phyloP scores from a whole-genome alignment of 1,140 invertebrate species.

The Halictus rubicundus region DNA sequence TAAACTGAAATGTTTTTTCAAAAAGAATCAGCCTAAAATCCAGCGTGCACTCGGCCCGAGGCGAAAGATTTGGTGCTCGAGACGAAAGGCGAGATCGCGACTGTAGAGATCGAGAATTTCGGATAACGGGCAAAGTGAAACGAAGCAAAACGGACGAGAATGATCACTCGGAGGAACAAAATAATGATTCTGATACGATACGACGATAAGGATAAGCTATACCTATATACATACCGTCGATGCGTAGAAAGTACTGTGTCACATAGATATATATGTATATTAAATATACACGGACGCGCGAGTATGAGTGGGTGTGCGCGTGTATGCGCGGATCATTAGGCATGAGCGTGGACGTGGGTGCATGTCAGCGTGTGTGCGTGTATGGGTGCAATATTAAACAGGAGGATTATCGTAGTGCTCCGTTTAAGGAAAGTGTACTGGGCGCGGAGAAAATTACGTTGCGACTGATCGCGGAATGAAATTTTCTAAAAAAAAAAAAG shows the following conservation, averaged over 20 bases:
- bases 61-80: slow-evolving; percentile 4
- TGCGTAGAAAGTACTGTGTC: slow-evolving; percentile 61
- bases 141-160: slow-evolving; percentile 32
- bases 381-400: slow-evolving; percentile 48
- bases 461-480: neutral
- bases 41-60: neutral
- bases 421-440: slow-evolving; percentile 51
- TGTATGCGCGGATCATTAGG: neutral
- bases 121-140: slow-evolving; percentile 13
- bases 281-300: slow-evolving; percentile 2
- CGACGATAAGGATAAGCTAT: slow-evolving; percentile 58
- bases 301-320: slow-evolving; percentile 40
- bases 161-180: slow-evolving; percentile 54
- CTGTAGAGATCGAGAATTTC: slow-evolving; percentile 7
- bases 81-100: slow-evolving; percentile 8
- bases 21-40: neutral
- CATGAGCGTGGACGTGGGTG: slow-evolving; percentile 16
- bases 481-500: neutral
- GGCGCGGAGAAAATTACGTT: slow-evolving; percentile 2
- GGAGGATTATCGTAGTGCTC: slow-evolving; percentile 58
- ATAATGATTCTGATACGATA: slow-evolving; percentile 55
- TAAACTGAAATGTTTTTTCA: too few relatives aligned
- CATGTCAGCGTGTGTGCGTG: slow-evolving; percentile 21
- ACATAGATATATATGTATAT: slow-evolving; percentile 30
- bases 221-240: slow-evolving; percentile 60